Evolutionary conservation across 2,113 vertebrate genomes (phyloP), one percentile per base, ranked within the genome.

Genomic region (Prionailurus viverrinus): DNA sequence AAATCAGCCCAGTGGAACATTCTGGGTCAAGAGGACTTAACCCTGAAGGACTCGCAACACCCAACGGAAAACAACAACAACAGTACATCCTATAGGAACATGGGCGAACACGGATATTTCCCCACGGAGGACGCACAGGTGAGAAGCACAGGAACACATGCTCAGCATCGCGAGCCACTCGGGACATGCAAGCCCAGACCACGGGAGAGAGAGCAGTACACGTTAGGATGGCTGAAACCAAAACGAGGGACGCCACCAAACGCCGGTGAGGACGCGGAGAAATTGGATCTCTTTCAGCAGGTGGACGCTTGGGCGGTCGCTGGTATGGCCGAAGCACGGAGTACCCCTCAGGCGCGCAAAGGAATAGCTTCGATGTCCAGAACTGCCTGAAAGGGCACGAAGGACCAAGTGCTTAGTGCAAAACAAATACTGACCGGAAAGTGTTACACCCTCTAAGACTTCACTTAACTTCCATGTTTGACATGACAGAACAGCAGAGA

Each of bases 241-340:
- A 48, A 81, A 33, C 18, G 1, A 14, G 13, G 1, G 48, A 3
- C 3, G 2, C 7, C 14, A 14, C 4, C 4, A 11, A 69, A 21
- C 7, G 2, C 85, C 36, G 3, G 18, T 13, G 12, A 88, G 48
- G 18, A 23, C 14, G 16, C 31, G 8, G 65, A 82, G 41, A 9
- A 48, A 31, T 7, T 76, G 41, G 25, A 76, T 4, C 74, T 31
- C 27, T 21, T 48, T n/a, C 66, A 6, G 11, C 48, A 19, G 33
- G 11, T 18, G 41, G 29, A 39, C 21, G 41, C 15, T 13, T 27
- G 39, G 1, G 33, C 0, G 2, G 9, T 3, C 5, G 3, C 39
- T 4, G 33, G 31, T 41, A 14, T 4, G 8, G 29, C 21, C 19
- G 1, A 12, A 8, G 8, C 31, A 0, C 8, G 1, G 31, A 74